Evolutionary conservation across 1,140 invertebrate genomes (phyloP).

Genomic region (Drosophila pallidifrons): DNA sequence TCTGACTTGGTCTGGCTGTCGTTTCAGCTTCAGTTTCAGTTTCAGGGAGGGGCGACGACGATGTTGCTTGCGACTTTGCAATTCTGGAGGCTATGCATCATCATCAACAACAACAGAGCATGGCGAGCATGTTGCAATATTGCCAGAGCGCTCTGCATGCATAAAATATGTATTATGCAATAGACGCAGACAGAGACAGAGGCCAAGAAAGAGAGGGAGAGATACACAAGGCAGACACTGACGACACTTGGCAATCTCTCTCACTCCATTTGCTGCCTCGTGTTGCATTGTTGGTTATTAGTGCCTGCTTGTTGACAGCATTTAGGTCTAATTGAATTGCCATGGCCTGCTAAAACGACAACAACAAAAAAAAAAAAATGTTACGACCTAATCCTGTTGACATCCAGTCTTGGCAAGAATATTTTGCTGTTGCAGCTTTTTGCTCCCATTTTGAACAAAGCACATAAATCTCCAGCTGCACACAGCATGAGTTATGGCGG

Average conservation of each 20-base stretch:
- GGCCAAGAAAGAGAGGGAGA: constrained; percentile 21
- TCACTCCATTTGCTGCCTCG: too few species aligned
- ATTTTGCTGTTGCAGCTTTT: constrained; percentile 37
- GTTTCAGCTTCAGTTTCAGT: constrained; percentile 37
- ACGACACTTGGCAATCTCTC: constrained; percentile 54
- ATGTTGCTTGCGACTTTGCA: constrained; percentile 49
- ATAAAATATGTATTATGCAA: constrained; percentile 82
- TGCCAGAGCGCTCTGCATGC: constrained; percentile 78
- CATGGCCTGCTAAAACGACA: constrained; percentile 23
- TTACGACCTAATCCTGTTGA: constrained; percentile 48
- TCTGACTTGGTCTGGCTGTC: constrained; percentile 40
- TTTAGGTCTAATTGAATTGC: constrained; percentile 81
- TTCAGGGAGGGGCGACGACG: constrained; percentile 68
- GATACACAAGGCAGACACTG: constrained; percentile 36
- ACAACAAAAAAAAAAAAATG: constrained; percentile 6
- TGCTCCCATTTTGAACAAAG: constrained; percentile 67
- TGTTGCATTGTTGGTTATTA: constrained; percentile 55
- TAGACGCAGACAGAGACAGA: constrained; percentile 45
- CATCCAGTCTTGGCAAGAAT: constrained; percentile 44
- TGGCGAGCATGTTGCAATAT: constrained; percentile 77
- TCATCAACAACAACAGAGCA: constrained; percentile 63
- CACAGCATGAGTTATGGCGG: constrained; percentile 67
- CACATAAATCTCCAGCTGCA: constrained; percentile 69
- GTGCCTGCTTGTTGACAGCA: constrained; percentile 72
- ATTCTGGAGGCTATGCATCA: constrained; percentile 81